Base-by-base conservation (phyloP, 2,797 vertebrate species). In the Thripadectes ignobilis region DNA sequence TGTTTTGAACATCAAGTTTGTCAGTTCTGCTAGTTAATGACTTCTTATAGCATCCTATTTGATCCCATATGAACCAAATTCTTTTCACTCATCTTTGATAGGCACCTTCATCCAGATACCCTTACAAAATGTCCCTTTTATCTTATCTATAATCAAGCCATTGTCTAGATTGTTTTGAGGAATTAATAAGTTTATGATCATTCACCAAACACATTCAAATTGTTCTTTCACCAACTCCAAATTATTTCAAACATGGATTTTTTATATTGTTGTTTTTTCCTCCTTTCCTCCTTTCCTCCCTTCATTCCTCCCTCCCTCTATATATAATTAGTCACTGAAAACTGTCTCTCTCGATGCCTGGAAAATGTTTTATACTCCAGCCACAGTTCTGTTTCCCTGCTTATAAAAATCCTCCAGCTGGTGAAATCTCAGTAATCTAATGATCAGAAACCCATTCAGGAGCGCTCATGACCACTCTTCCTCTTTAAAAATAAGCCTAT, bases 291-390 rank as follows among this genome's bases (percentile, higher is more conserved):
- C 29, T 18, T 52, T 17, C 29, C 51, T 54, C 48, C 26, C 41
- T 91, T 79, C 23, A 30, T 52, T 29, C 29, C 51, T 54, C 49
- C 26, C 45, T 92, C 81, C 26, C n/a, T 96, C 36, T 67, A 92
- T 17, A 45, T 96, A 69, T 91, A 95, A 96, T 95, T 96, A 96
- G 51, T 87, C 55, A 93, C 46, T 96, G 67, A 92, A 93, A 97
- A 93, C 66, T 86, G 39, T 89, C 41, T 94, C 43, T 69, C 10
- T 93, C 23, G 68, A 43, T 83, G 69, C 38, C 65, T 91, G n/a
- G 12, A 95, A 93, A 71, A 85, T 34, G 8, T 55, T 94, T 73
- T 69, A 92, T 88, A 85, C 9, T 85, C 52, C 20, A 71, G 16
- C 4, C 22, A 78, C 36, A 80, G 45, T 68, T 96, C 24, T 89